These are phyloP conservation scores for Poicephalus meyeri DNA, from an alignment of 2,113 vertebrate genomes.

Conservation along the genomic window DNA sequence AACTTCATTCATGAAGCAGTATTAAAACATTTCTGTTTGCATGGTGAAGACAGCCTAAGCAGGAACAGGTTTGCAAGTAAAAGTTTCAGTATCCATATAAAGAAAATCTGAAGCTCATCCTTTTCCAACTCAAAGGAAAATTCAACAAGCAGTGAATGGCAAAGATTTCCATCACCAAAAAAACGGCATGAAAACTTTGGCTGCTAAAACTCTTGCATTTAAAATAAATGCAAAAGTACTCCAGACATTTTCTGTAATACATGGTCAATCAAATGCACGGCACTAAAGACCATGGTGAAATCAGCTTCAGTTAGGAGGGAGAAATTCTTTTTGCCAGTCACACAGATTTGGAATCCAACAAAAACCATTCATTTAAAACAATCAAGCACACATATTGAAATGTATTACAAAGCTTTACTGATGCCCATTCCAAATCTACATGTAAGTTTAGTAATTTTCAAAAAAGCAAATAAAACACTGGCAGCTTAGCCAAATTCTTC, in stretches of 20 bases:
- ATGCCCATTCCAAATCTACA: background rate
- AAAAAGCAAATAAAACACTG: constrained; percentile 25
- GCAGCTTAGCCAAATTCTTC: background rate
- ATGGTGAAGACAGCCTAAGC: background rate
- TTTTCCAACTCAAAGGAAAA: background rate
- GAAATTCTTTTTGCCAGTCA: background rate
- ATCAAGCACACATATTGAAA: background rate
- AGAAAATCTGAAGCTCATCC: background rate
- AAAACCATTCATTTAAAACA: background rate
- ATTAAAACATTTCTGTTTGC: background rate
- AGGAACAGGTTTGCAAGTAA: background rate
- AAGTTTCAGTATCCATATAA: background rate
- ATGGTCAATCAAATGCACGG: background rate
- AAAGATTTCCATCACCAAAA: background rate
- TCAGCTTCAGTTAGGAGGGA: background rate
- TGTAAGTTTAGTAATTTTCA: background rate
- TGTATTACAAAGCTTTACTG: background rate
- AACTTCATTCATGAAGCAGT: background rate
- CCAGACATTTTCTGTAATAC: background rate
- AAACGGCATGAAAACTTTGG: background rate
- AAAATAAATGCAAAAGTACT: background rate
- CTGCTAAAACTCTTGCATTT: background rate
- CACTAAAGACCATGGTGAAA: background rate
- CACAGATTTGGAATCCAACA: background rate
- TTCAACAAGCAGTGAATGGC: background rate